Evolutionary conservation across 2,797 vertebrate genomes (phyloP).

Genomic region (Galago senegalensis): DNA sequence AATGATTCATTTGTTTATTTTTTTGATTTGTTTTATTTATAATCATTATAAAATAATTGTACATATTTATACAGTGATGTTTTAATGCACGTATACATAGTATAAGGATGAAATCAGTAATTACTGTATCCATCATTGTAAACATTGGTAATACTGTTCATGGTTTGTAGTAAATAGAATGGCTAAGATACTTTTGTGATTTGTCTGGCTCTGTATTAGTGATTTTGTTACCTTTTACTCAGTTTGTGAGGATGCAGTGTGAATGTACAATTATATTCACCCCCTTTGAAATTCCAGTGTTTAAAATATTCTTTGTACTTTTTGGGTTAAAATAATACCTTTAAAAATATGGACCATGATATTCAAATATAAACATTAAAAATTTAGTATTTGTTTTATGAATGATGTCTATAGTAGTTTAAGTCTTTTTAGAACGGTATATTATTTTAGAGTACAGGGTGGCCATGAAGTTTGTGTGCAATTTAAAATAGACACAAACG

Average conservation of each 20-base stretch:
- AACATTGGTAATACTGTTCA: background rate
- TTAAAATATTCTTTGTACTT: conserved; percentile 56
- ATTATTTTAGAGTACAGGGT: background rate
- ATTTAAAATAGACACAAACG: too few relatives aligned
- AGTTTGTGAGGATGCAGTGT: background rate
- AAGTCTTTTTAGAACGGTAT: background rate
- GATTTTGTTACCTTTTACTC: conserved; percentile 33
- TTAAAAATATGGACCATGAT: conserved; percentile 35
- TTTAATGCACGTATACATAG: background rate
- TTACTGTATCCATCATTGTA: background rate
- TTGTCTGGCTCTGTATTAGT: background rate
- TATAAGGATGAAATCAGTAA: background rate
- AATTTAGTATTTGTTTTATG: background rate
- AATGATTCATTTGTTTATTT: background rate
- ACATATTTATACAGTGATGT: background rate
- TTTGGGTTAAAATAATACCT: conserved; percentile 60
- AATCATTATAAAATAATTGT: background rate
- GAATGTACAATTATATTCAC: conserved; percentile 17
- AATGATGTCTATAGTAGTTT: conserved; percentile 57
- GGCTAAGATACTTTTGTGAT: background rate
- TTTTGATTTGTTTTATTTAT: background rate
- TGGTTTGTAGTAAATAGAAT: background rate
- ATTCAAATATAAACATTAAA: conserved; percentile 66
- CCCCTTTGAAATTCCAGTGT: background rate
- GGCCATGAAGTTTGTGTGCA: too few relatives aligned